A percentile compares a stretch with the other conserved stretches of the same genome.
phyloP scores from a whole-genome alignment of 2,888 invertebrate species.

The Molanna angustata region DNA sequence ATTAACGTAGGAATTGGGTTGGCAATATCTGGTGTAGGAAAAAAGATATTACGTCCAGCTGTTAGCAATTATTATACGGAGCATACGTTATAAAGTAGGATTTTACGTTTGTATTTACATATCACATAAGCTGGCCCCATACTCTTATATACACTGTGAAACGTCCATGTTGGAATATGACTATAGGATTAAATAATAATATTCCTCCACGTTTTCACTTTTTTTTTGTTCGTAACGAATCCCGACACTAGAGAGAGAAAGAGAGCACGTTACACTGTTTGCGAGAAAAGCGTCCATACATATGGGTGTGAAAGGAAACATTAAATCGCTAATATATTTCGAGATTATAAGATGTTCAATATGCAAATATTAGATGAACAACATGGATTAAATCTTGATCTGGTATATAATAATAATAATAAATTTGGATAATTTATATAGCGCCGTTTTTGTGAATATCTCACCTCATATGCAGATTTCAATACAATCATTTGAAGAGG shows the following conservation, averaged over 20 bases:
- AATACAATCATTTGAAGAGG: too few species aligned
- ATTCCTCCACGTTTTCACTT: constrained; percentile 15
- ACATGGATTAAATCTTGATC: too few species aligned
- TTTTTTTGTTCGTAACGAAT: constrained; percentile 29
- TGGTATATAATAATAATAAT: too few species aligned
- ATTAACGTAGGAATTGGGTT: too few species aligned
- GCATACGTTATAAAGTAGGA: constrained; percentile 32
- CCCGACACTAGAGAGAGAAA: constrained; percentile 12
- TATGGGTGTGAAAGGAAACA: constrained; percentile 11
- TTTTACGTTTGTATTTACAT: constrained; percentile 28
- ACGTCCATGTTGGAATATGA: constrained; percentile 25
- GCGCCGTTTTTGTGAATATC: too few species aligned
- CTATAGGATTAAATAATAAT: constrained; percentile 30
- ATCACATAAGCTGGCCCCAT: constrained; percentile 22
- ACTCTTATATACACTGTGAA: constrained; percentile 24
- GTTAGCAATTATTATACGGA: constrained; percentile 32
- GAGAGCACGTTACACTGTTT: too few species aligned
- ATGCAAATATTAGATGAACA: too few species aligned
- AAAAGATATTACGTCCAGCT: constrained; percentile 32
- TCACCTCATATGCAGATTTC: too few species aligned
- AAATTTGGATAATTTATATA: too few species aligned
- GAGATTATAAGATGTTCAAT: too few species aligned
- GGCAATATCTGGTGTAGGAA: too few species aligned
- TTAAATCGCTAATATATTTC: too few species aligned
- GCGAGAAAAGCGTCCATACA: constrained; percentile 15